Base-by-base conservation (phyloP, 2,113 vertebrate genomes). In the Leucopternis melanops region DNA sequence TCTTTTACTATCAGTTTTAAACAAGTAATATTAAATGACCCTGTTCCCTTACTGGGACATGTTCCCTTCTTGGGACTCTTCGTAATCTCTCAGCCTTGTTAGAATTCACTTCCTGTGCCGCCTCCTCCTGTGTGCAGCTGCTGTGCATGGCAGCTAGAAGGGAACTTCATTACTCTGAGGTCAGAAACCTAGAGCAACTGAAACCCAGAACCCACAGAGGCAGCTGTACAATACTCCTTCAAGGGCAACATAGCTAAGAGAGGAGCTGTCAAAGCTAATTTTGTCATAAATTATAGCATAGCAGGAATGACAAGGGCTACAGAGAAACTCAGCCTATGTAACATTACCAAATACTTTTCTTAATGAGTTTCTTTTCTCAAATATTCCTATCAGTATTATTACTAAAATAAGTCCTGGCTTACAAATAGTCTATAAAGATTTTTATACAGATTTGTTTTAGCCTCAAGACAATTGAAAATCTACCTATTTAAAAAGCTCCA, bases 201-300 rank as follows among this genome's bases (percentile, higher is more conserved):
- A 94, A 94, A 90, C 27, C 17, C 73, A 82, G 78, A 96, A 88
- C 40, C 40, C 88, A 81, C n/a, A 73, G 31, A 78, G n/a, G 58
- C 47, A 87, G 65, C 78, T 85, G 52, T 54, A 86, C 79, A 95
- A 70, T 32, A 75, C 54, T 79, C 66, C 81, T 90, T 93, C 71
- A 69, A 94, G 63, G n/a, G 74, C 81, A 96, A 25, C 84, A 40
- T 23, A 89, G 58, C 74, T 78, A 34, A 70, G 40, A 82, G 40
- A 91, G 61, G 50, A 90, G 52, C 29, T 91, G 54, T 75, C 62
- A 93, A 65, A 88, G 66, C 40, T 91, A 47, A 80, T 90, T 86
- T 54, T 66, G 25, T 58, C 27, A 55, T 5, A 82, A 84, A 67
- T 66, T 34, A 57, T 7, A 59, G 70, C 47, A 57, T 1, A 75